Evolutionary conservation across 2,113 vertebrate genomes (phyloP).

Genomic region (Sebastes fasciatus): DNA sequence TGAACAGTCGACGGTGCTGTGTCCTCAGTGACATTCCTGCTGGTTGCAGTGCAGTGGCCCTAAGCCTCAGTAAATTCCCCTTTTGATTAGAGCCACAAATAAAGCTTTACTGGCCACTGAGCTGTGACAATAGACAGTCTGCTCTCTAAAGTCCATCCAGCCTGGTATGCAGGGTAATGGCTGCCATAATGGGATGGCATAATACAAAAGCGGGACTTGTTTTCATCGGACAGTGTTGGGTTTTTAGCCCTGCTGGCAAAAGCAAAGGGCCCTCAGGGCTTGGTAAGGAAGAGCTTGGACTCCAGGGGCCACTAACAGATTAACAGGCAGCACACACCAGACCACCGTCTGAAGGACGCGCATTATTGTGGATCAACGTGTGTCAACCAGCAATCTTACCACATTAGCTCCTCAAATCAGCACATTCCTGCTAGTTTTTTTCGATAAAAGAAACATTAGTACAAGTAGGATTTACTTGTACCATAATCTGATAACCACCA

Average conservation of each 20-base stretch:
- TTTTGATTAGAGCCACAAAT: constrained; percentile 62
- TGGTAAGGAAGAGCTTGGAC: background rate
- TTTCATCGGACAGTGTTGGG: constrained; percentile 28
- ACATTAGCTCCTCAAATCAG: background rate
- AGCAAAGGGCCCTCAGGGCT: background rate
- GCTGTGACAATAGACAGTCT: constrained; percentile 60
- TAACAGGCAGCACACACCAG: background rate
- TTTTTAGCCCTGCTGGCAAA: constrained; percentile 8
- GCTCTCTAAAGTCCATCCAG: constrained; percentile 38
- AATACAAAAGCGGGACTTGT: constrained; percentile 37
- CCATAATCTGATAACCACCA: no score
- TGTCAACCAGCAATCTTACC: background rate
- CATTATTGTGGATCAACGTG: no score
- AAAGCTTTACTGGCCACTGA: constrained; percentile 49
- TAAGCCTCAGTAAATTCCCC: constrained; percentile 52
- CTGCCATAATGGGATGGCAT: constrained; percentile 26
- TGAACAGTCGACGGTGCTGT: background rate
- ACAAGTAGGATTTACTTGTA: no score
- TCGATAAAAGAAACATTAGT: no score
- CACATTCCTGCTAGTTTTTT: background rate
- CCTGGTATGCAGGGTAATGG: constrained; percentile 57
- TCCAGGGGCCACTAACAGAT: background rate
- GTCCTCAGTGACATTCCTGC: constrained; percentile 42
- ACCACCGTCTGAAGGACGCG: no score
- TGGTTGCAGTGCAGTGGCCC: constrained; percentile 29